Conservation (phyloP, 2,797 vertebrate species). For the Benthosema pterotum region DNA sequence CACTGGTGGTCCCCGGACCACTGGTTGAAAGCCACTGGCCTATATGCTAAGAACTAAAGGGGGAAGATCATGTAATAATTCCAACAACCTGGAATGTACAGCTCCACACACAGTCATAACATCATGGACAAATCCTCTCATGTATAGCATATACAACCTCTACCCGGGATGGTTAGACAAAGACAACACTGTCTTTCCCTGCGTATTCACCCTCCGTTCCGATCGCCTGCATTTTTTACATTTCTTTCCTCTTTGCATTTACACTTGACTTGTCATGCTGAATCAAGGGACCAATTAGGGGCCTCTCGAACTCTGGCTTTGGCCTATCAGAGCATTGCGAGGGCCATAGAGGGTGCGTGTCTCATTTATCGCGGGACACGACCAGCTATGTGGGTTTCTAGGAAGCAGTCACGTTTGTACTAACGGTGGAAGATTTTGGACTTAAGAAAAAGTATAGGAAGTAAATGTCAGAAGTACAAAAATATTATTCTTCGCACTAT, state of each 20-base stretch:
- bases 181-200: conserved; percentile 55
- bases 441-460: too few relatives aligned
- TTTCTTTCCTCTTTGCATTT: conserved; percentile 55
- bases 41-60: too few relatives aligned
- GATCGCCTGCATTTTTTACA: conserved; percentile 51
- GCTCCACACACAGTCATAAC: conserved; percentile 1
- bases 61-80: background rate
- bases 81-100: background rate
- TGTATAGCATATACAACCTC: background rate
- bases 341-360: conserved; percentile 55
- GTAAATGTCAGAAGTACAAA: too few relatives aligned
- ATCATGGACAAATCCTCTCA: conserved; percentile 14
- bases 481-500: too few relatives aligned
- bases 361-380: conserved; percentile 54
- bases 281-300: conserved; percentile 57
- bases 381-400: conserved; percentile 40
- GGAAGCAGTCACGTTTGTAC: conserved; percentile 27
- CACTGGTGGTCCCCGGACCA: too few relatives aligned
- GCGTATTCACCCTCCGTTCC: conserved; percentile 34
- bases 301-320: conserved; percentile 43
- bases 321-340: conserved; percentile 41
- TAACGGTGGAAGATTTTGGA: too few relatives aligned
- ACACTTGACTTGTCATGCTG: conserved; percentile 53
- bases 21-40: too few relatives aligned
- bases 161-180: conserved; percentile 53